Evolutionary conservation across 2,888 invertebrate species (phyloP).

Genomic region (Clivina fossor): DNA sequence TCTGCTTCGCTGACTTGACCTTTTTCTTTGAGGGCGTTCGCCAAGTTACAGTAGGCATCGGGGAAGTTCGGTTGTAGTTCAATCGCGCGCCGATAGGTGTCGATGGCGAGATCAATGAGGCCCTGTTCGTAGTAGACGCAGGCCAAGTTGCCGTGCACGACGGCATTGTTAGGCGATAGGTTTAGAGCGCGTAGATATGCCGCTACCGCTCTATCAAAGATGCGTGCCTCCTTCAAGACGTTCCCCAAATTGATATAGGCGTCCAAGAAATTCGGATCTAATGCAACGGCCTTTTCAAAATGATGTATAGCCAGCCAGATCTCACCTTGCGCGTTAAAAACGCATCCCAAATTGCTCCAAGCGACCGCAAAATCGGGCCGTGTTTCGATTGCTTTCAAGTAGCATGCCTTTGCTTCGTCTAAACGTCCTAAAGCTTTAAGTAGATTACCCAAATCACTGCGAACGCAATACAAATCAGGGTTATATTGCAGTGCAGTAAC

Average conservation of each 20-base stretch:
- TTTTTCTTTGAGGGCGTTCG: conserved; percentile 99
- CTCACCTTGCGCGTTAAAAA: conserved; percentile 99
- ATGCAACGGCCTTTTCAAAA: conserved; percentile 98
- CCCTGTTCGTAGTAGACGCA: conserved; percentile 99
- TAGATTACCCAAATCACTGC: conserved; percentile 98
- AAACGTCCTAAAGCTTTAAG: conserved; percentile 97
- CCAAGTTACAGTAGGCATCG: conserved; percentile 98
- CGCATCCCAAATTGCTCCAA: conserved; percentile 99
- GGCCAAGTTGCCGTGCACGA: conserved; percentile 96
- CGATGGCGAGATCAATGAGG: conserved; percentile 96
- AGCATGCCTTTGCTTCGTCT: conserved; percentile 99
- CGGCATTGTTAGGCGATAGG: conserved; percentile 93
- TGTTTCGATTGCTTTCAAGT: conserved; percentile 99
- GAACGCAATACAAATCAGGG: conserved; percentile 98
- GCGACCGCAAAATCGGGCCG: conserved; percentile 99
- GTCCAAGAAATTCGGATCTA: conserved; percentile 98
- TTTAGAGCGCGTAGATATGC: conserved; percentile 95
- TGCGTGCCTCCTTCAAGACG: conserved; percentile 98
- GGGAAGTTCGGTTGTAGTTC: conserved; percentile 98
- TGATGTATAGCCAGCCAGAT: conserved; percentile 99
- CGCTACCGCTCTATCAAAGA: conserved; percentile 98
- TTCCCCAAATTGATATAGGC: conserved; percentile 99
- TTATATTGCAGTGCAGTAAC: conserved; percentile 98
- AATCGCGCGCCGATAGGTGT: conserved; percentile 95
- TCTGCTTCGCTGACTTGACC: conserved; percentile 93